These are phyloP conservation scores for Podilymbus podiceps DNA, from an alignment of 2,113 vertebrate species.

Conservation along the genomic window DNA sequence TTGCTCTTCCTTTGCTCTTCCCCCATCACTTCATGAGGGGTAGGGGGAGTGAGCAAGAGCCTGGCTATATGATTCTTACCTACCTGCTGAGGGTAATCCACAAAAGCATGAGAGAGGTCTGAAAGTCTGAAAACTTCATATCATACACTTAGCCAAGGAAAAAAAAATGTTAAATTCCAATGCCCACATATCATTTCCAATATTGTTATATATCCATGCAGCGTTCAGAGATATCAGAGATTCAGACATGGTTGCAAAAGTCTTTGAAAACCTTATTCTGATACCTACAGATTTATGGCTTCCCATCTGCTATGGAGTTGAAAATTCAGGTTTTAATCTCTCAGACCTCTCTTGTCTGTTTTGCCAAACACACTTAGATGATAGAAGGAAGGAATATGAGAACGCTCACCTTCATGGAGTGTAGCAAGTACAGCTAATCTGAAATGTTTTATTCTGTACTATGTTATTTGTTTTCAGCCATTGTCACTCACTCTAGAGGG, in stretches of 20 bases:
- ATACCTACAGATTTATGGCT: not conserved
- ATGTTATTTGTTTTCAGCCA: not conserved
- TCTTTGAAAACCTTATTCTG: not conserved
- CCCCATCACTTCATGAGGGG: rapidly evolving
- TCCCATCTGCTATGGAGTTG: not conserved
- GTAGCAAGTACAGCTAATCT: not conserved
- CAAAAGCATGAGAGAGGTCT: not conserved
- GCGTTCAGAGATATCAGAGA: not conserved
- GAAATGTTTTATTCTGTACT: not conserved
- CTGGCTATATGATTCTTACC: not conserved
- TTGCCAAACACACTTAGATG: not conserved
- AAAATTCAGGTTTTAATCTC: not conserved
- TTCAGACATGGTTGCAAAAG: not conserved
- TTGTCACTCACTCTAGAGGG: not conserved
- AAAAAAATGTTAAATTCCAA: not conserved
- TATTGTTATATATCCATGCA: not conserved
- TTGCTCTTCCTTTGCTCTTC: not conserved
- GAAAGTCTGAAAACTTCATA: not conserved
- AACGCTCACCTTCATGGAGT: not conserved
- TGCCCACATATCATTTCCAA: not conserved
- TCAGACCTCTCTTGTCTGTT: not conserved
- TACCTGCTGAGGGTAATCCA: not conserved
- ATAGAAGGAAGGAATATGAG: not conserved
- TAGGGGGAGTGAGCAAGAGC: rapidly evolving
- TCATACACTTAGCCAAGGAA: not conserved